Evolutionary conservation across 2,113 vertebrate species (phyloP), one percentile per base, ranked within the genome.

Genomic region (Sigmodon hispidus): DNA sequence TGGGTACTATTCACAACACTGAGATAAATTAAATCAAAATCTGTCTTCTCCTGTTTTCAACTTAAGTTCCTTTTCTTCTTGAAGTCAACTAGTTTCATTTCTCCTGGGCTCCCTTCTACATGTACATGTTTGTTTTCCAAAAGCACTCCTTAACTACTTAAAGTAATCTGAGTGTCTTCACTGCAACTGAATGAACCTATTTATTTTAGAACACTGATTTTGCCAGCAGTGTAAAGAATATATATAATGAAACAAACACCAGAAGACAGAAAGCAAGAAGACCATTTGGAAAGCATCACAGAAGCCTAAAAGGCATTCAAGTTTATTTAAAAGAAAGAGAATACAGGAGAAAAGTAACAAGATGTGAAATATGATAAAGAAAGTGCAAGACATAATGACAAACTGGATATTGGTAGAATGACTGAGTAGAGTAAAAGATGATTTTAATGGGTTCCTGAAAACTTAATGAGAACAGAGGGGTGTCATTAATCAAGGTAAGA

Each of bases 151-250:
- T 11, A 87, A 52, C 31, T 88, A 92, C 65, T 85, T 93, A 94
- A 94, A 36, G 65, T 93, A 94, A 96, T 69, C 26, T 92, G 85
- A 95, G 86, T 95, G 77, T 96, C 77, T 90, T 92, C 85, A 34
- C 67, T 89, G 43, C 67, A 84, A 84, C 2, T 86, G n/a, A 83
- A 97, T 94, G 16, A 81, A 24, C 3, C 87, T 93, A 95, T 94
- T n/a, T 89, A 94, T 85, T 90, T 93, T 55, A 92, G 73, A 97
- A 96, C 84, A 94, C 75, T 91, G 57, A 90, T 1, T 89, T 81
- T 84, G 70, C 65, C 86, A 92, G 70, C 52, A 94, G 17, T 43
- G 40, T 55, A 97, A 59, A 94, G 61, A 96, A 90, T 31, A 21
- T 92, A 40, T 50, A 72, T 7, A 63, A 36, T 55, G 86, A 89